Base-by-base conservation (phyloP, 2,888 invertebrate genomes). In the Hyppa rectilinea region DNA sequence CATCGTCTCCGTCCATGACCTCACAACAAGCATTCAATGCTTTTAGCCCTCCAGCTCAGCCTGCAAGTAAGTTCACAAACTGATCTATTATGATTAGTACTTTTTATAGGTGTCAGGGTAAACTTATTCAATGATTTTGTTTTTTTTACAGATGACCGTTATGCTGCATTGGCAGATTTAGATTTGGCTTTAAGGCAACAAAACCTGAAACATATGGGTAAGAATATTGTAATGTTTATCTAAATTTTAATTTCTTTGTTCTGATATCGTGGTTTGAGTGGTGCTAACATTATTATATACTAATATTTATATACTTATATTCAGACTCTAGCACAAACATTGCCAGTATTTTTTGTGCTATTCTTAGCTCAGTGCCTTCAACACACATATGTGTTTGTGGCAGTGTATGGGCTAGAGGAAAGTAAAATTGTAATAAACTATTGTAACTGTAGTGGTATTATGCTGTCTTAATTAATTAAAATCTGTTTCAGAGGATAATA, bases 161-260 rank as follows among this genome's bases (percentile, higher is more conserved):
- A 99, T 95, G 99, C 99, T 82, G 99, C 99, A 62, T 96, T 99
- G 74, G 99, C 99, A 93, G 99, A 99, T 95, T 97, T 99, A 88
- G 99, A 99, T 92, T 96, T 97, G 90, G 97, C 97, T 87, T 92
- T 97, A 86, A 96, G 97, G 87, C 96, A 96, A 79, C 96, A 97
- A 87, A 96, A 96, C 77, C 91, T 93, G 90, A 95, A 95, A 87
- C 92, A 91, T 85, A 92, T 93, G 92, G 96, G 96, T 96, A 87
- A 88, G 88, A 58, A 52, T 31, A 29, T 29, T 69, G 6, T 20
- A 20, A n/a, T 10, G 0, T 47, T 47, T 40, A 34, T 45, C 20
- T 23, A 3, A 17, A 3, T 20, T 0, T 40, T 29, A 9, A 10
- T 20, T 40, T 23, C n/a, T 74, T 53, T 34, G 20, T 53, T 26